Percentiles rank a stretch among this genome's conserved stretches.
These are phyloP conservation scores for Gephyroberyx darwinii DNA, from an alignment of 2,797 vertebrate genomes.

Conservation along the genomic window DNA sequence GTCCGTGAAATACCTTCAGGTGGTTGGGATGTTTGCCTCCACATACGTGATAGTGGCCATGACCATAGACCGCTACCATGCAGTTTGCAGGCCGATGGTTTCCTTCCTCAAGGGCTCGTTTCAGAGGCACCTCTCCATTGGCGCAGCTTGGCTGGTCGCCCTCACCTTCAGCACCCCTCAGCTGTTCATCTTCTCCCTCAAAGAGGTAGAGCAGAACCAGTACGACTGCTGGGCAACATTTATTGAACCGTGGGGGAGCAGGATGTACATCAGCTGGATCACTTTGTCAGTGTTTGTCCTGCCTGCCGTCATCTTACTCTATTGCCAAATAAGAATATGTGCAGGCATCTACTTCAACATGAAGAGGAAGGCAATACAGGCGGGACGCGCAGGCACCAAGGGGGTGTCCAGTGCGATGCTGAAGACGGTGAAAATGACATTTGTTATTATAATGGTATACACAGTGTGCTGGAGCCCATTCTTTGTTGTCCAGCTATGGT, in stretches of 20 bases:
- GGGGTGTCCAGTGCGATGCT: constrained; percentile 88
- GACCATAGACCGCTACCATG: constrained; percentile 88
- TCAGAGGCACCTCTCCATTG: constrained; percentile 81
- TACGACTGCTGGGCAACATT: constrained; percentile 91
- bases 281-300: constrained; percentile 85
- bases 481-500: constrained; percentile 91
- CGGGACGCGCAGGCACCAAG: constrained; percentile 76
- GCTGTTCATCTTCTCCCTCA: constrained; percentile 89
- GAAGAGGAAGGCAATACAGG: constrained; percentile 74
- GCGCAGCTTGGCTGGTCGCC: constrained; percentile 84
- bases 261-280: constrained; percentile 88
- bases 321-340: constrained; percentile 89
- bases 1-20: constrained; percentile 88
- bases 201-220: constrained; percentile 82
- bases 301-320: constrained; percentile 79
- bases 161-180: constrained; percentile 87
- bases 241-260: constrained; percentile 83
- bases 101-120: constrained; percentile 84
- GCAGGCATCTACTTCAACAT: constrained; percentile 88
- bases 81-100: constrained; percentile 87
- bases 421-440: constrained; percentile 91
- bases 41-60: constrained; percentile 89
- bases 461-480: constrained; percentile 89
- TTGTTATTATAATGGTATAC: constrained; percentile 88
- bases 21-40: constrained; percentile 91